phyloP scores from a whole-genome alignment of 1,140 invertebrate species.

The Aphis craccivora region DNA sequence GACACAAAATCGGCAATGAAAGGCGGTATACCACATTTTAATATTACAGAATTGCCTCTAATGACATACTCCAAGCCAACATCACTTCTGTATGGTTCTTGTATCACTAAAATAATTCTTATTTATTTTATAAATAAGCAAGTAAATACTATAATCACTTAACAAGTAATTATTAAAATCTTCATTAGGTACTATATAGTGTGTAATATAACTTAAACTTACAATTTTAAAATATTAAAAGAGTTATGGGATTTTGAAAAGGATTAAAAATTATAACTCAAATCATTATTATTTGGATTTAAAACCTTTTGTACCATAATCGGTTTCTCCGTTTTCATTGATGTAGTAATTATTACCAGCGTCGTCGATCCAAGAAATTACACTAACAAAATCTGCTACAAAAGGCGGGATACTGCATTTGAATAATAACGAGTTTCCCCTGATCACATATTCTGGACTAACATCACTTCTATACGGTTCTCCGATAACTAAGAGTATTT shows the following conservation, averaged over 20 bases:
- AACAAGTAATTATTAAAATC: neutral
- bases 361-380: constrained; percentile 87
- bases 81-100: constrained; percentile 88
- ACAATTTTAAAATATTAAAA: neutral
- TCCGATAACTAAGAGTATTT: constrained; percentile 76
- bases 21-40: constrained; percentile 91
- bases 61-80: constrained; percentile 94
- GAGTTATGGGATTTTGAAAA: neutral
- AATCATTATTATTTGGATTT: neutral
- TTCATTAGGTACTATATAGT: neutral
- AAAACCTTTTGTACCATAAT: constrained; percentile 14
- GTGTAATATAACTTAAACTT: too few relatives aligned
- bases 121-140: neutral
- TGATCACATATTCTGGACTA: constrained; percentile 90
- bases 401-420: constrained; percentile 93
- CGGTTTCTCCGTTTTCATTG: neutral
- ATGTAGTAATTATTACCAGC: constrained; percentile 68
- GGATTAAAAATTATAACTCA: neutral
- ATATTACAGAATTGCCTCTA: constrained; percentile 87
- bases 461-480: constrained; percentile 90
- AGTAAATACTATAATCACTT: neutral
- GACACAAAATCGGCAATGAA: constrained; percentile 91
- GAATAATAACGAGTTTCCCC: constrained; percentile 90
- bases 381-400: constrained; percentile 88
- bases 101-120: constrained; percentile 73